A percentile compares a stretch with the other conserved stretches of the same genome.
phyloP scores from a whole-genome alignment of 35 echinoderm and acorn worm species.

The Apostichopus californicus region DNA sequence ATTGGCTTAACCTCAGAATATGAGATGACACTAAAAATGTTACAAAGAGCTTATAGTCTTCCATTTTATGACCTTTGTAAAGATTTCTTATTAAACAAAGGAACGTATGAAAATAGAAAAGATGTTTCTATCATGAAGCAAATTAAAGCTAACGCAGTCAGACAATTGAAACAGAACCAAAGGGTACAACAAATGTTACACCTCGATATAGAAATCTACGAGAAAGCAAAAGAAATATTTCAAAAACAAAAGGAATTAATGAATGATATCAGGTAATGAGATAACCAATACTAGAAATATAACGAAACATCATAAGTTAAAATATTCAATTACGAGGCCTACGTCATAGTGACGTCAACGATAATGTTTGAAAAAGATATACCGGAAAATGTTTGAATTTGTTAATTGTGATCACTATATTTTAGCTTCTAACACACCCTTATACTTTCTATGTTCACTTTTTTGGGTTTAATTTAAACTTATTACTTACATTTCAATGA shows the following conservation, averaged over 20 bases:
- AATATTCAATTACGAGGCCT: no score
- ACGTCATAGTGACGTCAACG: no score
- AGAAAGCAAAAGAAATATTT: conserved; percentile 43
- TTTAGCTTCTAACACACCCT: no score
- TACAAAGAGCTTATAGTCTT: conserved; percentile 12
- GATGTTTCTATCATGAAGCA: neutral
- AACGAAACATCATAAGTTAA: no score
- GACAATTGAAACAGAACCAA: neutral
- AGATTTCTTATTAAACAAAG: conserved; percentile 10
- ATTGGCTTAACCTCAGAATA: conserved; percentile 36
- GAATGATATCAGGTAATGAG: neutral
- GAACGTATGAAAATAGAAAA: conserved; percentile 14
- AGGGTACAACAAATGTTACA: conserved; percentile 22
- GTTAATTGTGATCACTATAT: no score
- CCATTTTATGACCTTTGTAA: conserved; percentile 48
- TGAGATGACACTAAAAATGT: conserved; percentile 5
- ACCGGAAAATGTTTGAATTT: no score
- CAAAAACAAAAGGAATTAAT: conserved; percentile 7
- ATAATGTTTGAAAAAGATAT: no score
- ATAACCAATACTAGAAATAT: no score
- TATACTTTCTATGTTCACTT: no score
- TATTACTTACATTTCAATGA: no score
- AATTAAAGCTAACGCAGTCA: conserved; percentile 12
- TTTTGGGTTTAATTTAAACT: no score
- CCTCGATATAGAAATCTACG: conserved; percentile 26